phyloP scores from a whole-genome alignment of 2,113 vertebrate genomes.

The Melanerpes aurifrons region DNA sequence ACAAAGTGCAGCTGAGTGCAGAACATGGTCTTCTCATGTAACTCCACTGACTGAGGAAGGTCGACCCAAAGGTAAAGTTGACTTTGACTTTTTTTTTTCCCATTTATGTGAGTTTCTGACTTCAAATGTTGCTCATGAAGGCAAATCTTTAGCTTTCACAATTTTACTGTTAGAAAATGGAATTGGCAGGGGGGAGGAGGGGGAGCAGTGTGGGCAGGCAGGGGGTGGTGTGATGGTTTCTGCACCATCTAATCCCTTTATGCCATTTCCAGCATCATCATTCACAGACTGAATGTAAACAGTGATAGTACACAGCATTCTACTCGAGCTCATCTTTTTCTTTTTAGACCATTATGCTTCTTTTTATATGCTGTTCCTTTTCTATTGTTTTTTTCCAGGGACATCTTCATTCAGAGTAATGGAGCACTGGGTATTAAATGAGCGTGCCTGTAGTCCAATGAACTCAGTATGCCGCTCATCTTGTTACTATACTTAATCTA shows the following conservation, averaged over 20 bases:
- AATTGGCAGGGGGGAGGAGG: accelerated
- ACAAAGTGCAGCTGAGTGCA: not conserved
- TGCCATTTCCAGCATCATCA: not conserved
- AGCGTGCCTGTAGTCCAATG: conserved; percentile 73
- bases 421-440: conserved; percentile 76
- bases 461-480: conserved; percentile 79
- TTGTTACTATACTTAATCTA: conserved; percentile 82
- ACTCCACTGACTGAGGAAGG: not conserved
- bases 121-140: not conserved
- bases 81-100: not conserved
- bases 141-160: not conserved
- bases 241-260: not conserved
- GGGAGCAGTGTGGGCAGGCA: not conserved
- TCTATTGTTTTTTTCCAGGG: conserved; percentile 53
- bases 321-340: conserved; percentile 8
- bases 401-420: conserved; percentile 75
- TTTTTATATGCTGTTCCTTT: conserved; percentile 51
- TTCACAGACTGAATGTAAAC: not conserved
- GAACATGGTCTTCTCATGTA: not conserved
- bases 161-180: not conserved
- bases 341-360: conserved; percentile 45
- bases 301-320: not conserved
- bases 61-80: not conserved
- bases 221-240: not conserved
- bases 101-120: not conserved